A percentile compares a stretch with the other conserved stretches of the same genome.
phyloP scores from a whole-genome alignment of 2,113 vertebrate genomes.

The Onychostoma macrolepis region DNA sequence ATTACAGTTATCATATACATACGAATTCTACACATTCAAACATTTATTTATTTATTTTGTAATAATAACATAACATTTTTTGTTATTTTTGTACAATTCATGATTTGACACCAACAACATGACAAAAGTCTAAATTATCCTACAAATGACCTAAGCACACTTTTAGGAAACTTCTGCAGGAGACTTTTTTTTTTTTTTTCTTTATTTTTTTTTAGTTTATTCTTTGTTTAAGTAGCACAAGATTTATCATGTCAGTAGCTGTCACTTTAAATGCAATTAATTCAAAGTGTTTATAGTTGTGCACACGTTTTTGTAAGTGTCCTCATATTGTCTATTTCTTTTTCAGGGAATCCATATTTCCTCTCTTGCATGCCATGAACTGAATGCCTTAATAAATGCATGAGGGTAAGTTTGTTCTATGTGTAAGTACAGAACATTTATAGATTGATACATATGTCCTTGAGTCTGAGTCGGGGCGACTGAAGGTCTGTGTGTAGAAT shows the following conservation, averaged over 20 bases:
- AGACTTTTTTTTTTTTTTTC: neutral
- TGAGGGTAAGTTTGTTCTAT: neutral
- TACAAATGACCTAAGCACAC: neutral
- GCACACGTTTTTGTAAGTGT: neutral
- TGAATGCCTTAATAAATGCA: neutral
- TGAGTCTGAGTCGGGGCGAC: neutral
- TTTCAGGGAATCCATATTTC: neutral
- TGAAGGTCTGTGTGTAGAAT: slow-evolving; percentile 10
- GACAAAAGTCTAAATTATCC: neutral
- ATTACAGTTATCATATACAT: neutral
- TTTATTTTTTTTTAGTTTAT: neutral
- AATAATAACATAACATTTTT: neutral
- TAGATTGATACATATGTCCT: slow-evolving; percentile 21
- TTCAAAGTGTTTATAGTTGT: neutral
- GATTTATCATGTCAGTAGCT: neutral
- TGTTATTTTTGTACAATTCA: neutral
- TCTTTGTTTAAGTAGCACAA: neutral
- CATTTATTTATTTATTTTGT: neutral
- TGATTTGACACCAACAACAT: neutral
- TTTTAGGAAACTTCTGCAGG: neutral
- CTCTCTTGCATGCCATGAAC: neutral
- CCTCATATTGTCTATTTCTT: neutral
- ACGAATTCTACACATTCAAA: neutral
- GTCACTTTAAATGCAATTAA: neutral
- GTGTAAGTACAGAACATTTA: slow-evolving; percentile 1